phyloP scores from a whole-genome alignment of 2,797 vertebrate genomes.

The Sitta carolinensis region DNA sequence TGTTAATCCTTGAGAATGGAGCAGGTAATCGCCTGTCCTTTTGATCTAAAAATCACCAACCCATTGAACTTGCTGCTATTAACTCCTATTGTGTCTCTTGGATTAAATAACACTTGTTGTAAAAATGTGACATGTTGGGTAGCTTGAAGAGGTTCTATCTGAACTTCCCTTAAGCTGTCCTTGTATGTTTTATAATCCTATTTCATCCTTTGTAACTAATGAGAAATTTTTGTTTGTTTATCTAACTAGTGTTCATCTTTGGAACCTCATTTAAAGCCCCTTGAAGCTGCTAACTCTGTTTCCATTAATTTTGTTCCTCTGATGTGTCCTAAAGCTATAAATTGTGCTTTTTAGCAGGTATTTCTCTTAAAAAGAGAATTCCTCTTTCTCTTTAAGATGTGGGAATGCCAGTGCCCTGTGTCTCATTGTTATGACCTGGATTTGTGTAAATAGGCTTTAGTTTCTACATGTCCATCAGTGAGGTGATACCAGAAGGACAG shows the following conservation, averaged over 20 bases:
- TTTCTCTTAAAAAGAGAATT: background rate
- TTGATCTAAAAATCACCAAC: background rate
- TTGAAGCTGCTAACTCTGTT: background rate
- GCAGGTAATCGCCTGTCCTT: background rate
- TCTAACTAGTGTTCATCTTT: background rate
- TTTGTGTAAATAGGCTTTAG: background rate
- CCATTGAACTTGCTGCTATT: background rate
- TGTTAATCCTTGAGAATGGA: background rate
- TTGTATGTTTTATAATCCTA: conserved; percentile 4
- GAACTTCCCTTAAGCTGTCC: conserved; percentile 1
- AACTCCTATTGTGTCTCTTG: background rate
- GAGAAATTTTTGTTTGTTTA: background rate
- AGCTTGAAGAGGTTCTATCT: background rate
- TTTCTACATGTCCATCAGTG: background rate
- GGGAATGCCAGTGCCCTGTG: background rate
- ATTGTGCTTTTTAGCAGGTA: background rate
- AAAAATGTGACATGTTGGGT: background rate
- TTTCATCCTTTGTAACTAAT: background rate
- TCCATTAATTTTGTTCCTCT: background rate
- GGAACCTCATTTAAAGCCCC: background rate
- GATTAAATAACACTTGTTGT: background rate
- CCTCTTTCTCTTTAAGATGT: background rate
- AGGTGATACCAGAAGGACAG: background rate
- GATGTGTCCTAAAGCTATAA: background rate
- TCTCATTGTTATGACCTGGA: background rate